Evolutionary conservation across 2,113 vertebrate genomes (phyloP), one percentile per base, ranked within the genome.

Genomic region (Pogonocichla stellata): DNA sequence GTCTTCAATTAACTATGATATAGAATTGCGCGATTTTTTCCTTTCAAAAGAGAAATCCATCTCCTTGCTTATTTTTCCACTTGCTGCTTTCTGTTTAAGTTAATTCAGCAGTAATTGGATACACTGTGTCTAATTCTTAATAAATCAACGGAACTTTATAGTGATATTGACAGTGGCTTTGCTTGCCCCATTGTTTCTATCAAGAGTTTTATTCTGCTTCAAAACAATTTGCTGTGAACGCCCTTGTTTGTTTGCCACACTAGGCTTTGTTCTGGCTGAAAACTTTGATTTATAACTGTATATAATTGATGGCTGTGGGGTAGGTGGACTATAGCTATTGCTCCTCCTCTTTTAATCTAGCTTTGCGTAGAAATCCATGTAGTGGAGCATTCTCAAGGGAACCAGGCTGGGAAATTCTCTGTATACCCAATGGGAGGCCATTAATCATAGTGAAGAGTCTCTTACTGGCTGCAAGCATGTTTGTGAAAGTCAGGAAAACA

Each of bases 331-430:
- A 97, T 97, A 97, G 98, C 97, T 93, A 92, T 91, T 65, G 97
- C 98, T 98, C 98, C 98, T 98, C 98, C 98, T 98, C 97, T 98
- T 98, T 98, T 98, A 98, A 98, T 98, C 98, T 98, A 97, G 97
- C 97, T 98, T 98, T 98, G 97, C 98, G 96, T 98, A 98, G 98
- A 98, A 98, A 98, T 98, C 97, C 97, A 97, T 97, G 96, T 96
- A 84, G 93, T 95, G 83, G 86, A 83, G 97, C 97, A 98, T 98
- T 98, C 98, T 98, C 97, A 98, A 98, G 98, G 98, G 98, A 98
- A 98, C 97, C 57, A n/a, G 97, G 97, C 98, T 98, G 98, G 98
- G 98, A 98, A 98, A 94, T 98, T 97, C 98, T 97, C 97, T 94
- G 96, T 98, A 94, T 97, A 95, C 98, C 97, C 98, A 98, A 98